Conservation (phyloP, 2,113 vertebrate genomes). For the Ploceus nigricollis region DNA sequence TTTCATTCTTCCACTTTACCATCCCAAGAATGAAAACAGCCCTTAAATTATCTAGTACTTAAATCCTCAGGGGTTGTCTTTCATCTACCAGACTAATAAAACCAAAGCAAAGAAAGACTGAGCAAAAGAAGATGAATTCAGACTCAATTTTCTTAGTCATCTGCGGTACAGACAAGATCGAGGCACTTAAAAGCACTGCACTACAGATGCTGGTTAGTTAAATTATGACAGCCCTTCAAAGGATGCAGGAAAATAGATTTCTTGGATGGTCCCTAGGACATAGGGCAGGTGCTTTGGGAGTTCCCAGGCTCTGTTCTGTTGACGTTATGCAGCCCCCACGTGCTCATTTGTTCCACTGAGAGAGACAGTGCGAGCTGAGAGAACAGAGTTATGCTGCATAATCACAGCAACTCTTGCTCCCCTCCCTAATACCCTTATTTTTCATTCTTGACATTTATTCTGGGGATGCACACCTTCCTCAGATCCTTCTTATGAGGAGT, state of each 20-base stretch:
- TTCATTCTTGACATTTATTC: slow-evolving; percentile 28
- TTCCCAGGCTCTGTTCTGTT: not conserved
- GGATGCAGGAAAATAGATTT: not conserved
- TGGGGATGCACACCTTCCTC: not conserved
- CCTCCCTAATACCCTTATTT: not conserved
- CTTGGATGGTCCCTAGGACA: not conserved
- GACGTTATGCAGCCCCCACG: not conserved
- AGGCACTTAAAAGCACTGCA: not conserved
- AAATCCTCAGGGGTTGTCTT: not conserved
- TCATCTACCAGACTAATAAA: not conserved
- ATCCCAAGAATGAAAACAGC: not conserved
- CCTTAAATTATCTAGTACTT: not conserved
- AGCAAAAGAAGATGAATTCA: not conserved
- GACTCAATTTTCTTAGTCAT: not conserved
- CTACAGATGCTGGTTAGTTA: not conserved
- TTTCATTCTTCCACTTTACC: not conserved
- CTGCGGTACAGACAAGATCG: not conserved
- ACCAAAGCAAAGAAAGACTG: not conserved
- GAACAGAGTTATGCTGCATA: not conserved
- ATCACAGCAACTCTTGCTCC: not conserved
- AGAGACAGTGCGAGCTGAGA: not conserved
- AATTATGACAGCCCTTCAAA: not conserved
- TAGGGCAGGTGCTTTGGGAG: not conserved
- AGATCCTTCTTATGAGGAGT: not conserved
- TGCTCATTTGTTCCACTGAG: not conserved